Base-by-base conservation (phyloP, 1,140 invertebrate genomes). In the Pantala flavescens region DNA sequence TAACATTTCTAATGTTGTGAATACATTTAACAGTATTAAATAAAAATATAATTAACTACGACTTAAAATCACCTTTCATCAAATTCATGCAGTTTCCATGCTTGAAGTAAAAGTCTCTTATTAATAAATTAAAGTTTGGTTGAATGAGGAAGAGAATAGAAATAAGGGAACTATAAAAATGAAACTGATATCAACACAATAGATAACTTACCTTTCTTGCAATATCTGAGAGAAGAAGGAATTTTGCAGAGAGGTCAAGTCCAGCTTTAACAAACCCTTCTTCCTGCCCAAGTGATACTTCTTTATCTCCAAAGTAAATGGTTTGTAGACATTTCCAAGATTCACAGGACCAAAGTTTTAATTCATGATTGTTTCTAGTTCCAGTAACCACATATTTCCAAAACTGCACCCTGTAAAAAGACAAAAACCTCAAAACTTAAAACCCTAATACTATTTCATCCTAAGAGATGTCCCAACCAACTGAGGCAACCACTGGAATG, bases 361-460 rank as follows among this genome's bases (percentile, higher is more conserved):
- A 84, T 80, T 95, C 93, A 0, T 92, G 90, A 83, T 97, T 97
- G 80, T 95, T 89, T 76, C 94, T 89, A 12, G 92, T 90, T 0
- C 94, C 94, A 0, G 96, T 98, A 21, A 98, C 86, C 7, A 93
- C 93, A 85, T 92, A 97, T 81, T 96, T 95, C 96, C 96, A 98
- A 82, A 96, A 94, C 80, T 93, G 91, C 21, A 88, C 88, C 78
- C 91, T 93, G 81, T 63, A 70, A 21, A 74, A 70, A 36, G 5
- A 70, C 12, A 42, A 55, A 36, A 23, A 72, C 49, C 75, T 71
- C 72, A 71, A 43, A 76, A 70, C 70, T 73, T 74, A 74, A 75
- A 75, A 63, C 73, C 28, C 24, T 23, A 72, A 42, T 42, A 74
- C 10, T 73, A 14, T 70, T 75, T 71, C 14, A 14, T 2, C 9